phyloP scores from a whole-genome alignment of 2,888 invertebrate genomes.

The Euplagia quadripunctaria region DNA sequence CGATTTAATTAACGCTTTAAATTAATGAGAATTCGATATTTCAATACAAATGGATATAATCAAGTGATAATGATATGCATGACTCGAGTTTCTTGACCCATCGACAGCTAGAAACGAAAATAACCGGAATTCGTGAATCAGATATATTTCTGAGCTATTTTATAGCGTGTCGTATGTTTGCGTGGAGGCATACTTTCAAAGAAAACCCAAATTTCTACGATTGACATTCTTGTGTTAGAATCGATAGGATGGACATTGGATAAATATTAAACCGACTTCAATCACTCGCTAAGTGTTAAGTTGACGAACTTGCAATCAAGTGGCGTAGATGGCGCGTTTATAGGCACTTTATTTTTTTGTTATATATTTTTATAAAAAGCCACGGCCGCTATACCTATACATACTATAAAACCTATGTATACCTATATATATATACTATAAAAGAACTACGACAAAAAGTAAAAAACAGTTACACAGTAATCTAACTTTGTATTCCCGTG shows the following conservation, averaged over 20 bases:
- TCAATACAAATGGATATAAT: slow-evolving; percentile 57
- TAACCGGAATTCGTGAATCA: slow-evolving; percentile 49
- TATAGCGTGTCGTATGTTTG: slow-evolving; percentile 18
- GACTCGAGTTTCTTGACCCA: slow-evolving; percentile 69
- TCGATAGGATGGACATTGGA: background rate
- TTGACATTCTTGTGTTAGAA: background rate
- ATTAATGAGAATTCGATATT: slow-evolving; percentile 43
- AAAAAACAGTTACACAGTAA: background rate
- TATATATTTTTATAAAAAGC: no score
- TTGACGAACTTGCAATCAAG: background rate
- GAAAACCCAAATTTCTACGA: slow-evolving; percentile 1
- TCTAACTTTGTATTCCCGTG: background rate
- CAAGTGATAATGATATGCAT: slow-evolving; percentile 68
- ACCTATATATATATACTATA: no score
- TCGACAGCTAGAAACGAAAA: slow-evolving; percentile 36
- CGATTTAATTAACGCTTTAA: slow-evolving; percentile 42
- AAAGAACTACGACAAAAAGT: background rate
- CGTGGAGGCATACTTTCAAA: background rate
- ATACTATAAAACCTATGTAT: no score
- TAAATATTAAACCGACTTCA: slow-evolving; percentile 1
- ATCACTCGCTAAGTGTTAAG: background rate
- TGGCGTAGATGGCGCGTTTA: background rate
- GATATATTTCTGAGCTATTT: slow-evolving; percentile 30
- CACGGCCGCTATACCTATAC: no score
- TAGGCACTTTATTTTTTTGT: no score